Evolutionary conservation across 2,113 vertebrate species (phyloP).

Genomic region (Hucho hucho): DNA sequence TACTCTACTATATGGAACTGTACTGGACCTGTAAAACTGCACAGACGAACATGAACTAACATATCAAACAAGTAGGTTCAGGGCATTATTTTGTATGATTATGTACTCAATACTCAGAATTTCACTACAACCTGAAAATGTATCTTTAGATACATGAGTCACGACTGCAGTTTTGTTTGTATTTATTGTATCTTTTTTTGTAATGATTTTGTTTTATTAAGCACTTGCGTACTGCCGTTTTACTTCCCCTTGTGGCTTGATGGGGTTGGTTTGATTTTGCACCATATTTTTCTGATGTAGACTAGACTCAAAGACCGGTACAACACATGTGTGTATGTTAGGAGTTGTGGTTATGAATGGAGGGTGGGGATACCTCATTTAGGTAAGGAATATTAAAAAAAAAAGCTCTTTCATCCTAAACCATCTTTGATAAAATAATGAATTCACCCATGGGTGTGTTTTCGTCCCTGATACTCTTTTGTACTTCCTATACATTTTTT

Average conservation of each 20-base stretch:
- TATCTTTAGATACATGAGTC: slow-evolving; percentile 56
- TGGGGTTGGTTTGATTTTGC: slow-evolving; percentile 10
- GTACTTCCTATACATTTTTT: slow-evolving; percentile 36
- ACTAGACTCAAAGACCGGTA: slow-evolving; percentile 16
- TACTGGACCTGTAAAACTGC: neutral
- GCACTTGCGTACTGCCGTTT: slow-evolving; percentile 36
- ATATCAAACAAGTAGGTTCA: slow-evolving; percentile 21
- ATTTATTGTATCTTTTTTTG: slow-evolving; percentile 55
- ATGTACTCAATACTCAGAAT: slow-evolving; percentile 19
- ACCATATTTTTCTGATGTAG: slow-evolving; percentile 19
- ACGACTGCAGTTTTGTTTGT: slow-evolving; percentile 43
- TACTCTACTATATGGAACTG: neutral
- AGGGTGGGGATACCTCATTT: neutral
- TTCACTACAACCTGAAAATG: slow-evolving; percentile 37
- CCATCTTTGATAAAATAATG: slow-evolving; percentile 36
- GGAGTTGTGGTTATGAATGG: neutral
- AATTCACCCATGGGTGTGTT: slow-evolving; percentile 40
- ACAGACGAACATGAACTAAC: slow-evolving; percentile 18
- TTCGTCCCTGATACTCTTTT: slow-evolving; percentile 46
- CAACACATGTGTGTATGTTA: slow-evolving; percentile 34
- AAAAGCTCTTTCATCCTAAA: slow-evolving; percentile 15
- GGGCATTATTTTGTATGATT: slow-evolving; percentile 32
- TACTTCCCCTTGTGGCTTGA: neutral
- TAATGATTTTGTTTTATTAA: slow-evolving; percentile 8
- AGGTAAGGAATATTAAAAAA: too few relatives aligned